Conservation (phyloP, 1,140 invertebrate genomes). For the Sinonovacula constricta region DNA sequence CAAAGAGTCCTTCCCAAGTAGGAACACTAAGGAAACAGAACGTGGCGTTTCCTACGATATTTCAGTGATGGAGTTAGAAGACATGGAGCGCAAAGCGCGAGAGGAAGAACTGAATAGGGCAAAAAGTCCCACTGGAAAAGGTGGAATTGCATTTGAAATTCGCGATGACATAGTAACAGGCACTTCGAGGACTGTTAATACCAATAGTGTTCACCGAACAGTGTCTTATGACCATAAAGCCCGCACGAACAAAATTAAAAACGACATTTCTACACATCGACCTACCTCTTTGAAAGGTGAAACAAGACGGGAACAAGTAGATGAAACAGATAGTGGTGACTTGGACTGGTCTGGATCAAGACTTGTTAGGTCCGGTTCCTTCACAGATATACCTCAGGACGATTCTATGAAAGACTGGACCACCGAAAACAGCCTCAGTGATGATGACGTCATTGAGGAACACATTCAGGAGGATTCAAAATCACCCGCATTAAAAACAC, state of each 20-base stretch:
- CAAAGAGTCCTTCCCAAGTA: slow-evolving; percentile 52
- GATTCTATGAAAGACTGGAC: slow-evolving; percentile 67
- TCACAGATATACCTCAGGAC: slow-evolving; percentile 67
- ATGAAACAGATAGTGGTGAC: slow-evolving; percentile 31
- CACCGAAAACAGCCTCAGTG: slow-evolving; percentile 47
- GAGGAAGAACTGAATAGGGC: slow-evolving; percentile 49
- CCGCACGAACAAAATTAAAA: slow-evolving; percentile 16
- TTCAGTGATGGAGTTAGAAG: slow-evolving; percentile 59
- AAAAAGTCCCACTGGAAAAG: slow-evolving; percentile 34
- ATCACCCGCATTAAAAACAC: slow-evolving; percentile 39
- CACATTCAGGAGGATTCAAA: slow-evolving; percentile 49
- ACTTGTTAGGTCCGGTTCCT: slow-evolving; percentile 65
- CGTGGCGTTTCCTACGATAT: slow-evolving; percentile 61
- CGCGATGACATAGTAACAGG: slow-evolving; percentile 66
- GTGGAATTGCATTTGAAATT: slow-evolving; percentile 67
- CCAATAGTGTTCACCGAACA: slow-evolving; percentile 36
- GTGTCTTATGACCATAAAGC: slow-evolving; percentile 50
- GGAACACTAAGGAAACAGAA: slow-evolving; percentile 54
- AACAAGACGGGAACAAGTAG: slow-evolving; percentile 17
- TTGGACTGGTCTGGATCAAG: slow-evolving; percentile 70
- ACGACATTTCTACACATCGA: slow-evolving; percentile 42
- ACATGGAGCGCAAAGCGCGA: slow-evolving; percentile 49
- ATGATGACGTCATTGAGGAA: slow-evolving; percentile 44
- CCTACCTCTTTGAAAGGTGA: slow-evolving; percentile 54
- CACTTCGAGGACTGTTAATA: slow-evolving; percentile 38